These are phyloP conservation scores for Bettongia penicillata DNA, from an alignment of 2,113 vertebrate species.

Conservation along the genomic window DNA sequence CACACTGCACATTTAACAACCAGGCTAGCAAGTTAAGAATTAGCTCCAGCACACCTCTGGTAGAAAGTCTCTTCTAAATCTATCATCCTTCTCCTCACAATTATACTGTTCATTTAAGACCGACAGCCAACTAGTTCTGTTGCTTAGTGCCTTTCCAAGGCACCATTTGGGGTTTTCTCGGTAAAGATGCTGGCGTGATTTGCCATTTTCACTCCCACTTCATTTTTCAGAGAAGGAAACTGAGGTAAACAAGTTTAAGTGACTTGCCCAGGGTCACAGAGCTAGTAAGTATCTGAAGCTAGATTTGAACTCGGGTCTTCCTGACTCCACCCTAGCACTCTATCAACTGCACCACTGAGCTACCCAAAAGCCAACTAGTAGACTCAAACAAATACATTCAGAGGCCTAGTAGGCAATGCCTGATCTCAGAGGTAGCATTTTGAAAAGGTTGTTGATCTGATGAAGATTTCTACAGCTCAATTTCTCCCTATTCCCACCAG, in stretches of 20 bases:
- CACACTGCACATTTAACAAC: neutral
- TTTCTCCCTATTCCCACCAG: neutral
- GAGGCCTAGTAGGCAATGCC: neutral
- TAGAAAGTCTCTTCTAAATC: neutral
- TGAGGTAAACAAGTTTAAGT: neutral
- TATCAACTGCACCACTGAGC: neutral
- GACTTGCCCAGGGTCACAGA: neutral
- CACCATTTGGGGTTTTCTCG: neutral
- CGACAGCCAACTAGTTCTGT: neutral
- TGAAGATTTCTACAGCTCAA: neutral
- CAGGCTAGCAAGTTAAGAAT: accelerated
- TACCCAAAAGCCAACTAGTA: neutral
- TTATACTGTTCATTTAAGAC: neutral
- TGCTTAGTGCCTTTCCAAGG: neutral
- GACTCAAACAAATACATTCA: neutral
- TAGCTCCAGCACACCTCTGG: neutral
- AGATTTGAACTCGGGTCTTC: neutral
- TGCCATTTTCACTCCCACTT: neutral
- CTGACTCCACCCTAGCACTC: too few species aligned
- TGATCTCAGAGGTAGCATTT: neutral
- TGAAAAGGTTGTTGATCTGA: neutral
- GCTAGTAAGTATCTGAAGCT: neutral
- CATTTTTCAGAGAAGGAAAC: neutral
- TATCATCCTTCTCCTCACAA: neutral
- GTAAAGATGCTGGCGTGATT: neutral